phyloP scores from a whole-genome alignment of 2,113 vertebrate species.

The Oxygymnocypris stewartii region DNA sequence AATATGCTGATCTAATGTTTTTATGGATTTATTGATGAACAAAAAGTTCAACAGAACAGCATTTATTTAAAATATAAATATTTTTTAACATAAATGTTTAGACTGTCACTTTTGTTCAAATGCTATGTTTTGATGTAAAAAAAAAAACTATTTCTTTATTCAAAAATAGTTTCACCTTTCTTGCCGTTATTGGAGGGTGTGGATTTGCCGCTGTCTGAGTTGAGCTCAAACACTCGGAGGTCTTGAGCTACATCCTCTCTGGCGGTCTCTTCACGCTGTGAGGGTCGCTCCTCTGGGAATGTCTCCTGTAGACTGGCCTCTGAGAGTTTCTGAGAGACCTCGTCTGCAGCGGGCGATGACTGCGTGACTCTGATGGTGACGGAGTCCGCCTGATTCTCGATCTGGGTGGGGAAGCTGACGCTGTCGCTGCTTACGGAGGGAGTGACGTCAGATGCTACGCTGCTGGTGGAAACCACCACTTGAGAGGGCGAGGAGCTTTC shows the following conservation, averaged over 20 bases:
- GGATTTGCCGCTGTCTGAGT: conserved; percentile 96
- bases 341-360: conserved; percentile 37
- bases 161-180: conserved; percentile 80
- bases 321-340: conserved; percentile 63
- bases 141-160: too few species aligned
- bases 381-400: conserved; percentile 69
- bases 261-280: conserved; percentile 63
- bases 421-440: conserved; percentile 92
- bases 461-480: conserved; percentile 50
- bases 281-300: conserved; percentile 29
- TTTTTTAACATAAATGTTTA: too few species aligned
- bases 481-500: conserved; percentile 46
- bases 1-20: too few species aligned
- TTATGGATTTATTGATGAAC: too few species aligned
- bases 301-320: conserved; percentile 65
- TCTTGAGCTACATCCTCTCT: conserved; percentile 88
- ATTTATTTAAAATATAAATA: too few species aligned
- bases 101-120: too few species aligned
- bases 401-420: conserved; percentile 86
- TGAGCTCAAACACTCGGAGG: conserved; percentile 93
- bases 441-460: conserved; percentile 70
- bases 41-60: too few species aligned
- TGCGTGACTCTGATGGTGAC: conserved; percentile 39
- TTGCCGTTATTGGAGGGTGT: conserved; percentile 97
- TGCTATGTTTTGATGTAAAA: too few species aligned